A percentile compares a stretch with the other conserved stretches of the same genome.
phyloP scores from a whole-genome alignment of 2,888 invertebrate genomes.

The Dilophus febrilis region DNA sequence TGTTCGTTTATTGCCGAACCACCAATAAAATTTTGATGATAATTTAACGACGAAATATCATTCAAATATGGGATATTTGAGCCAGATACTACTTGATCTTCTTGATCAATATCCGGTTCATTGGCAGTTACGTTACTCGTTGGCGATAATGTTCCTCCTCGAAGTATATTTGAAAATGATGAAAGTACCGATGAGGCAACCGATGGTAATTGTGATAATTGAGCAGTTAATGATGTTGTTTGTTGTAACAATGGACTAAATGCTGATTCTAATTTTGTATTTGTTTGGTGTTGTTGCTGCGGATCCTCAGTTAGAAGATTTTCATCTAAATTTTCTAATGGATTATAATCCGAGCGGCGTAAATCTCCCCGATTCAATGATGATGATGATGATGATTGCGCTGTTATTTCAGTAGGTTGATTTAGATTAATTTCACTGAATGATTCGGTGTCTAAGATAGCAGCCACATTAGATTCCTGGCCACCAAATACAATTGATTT shows the following conservation, averaged over 20 bases:
- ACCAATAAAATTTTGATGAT: neutral
- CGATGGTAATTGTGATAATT: conserved; percentile 37
- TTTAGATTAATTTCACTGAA: conserved; percentile 35
- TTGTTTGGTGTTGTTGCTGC: conserved; percentile 13
- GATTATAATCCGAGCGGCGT: conserved; percentile 2
- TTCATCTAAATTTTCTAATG: conserved; percentile 7
- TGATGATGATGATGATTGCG: conserved; percentile 31
- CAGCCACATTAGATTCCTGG: no score
- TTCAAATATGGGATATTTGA: no score
- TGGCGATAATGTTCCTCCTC: conserved; percentile 15
- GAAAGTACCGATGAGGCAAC: conserved; percentile 46
- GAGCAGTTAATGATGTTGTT: conserved; percentile 24
- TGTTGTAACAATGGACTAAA: conserved; percentile 13
- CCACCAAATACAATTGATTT: conserved; percentile 2
- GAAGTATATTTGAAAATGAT: conserved; percentile 32
- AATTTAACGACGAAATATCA: no score
- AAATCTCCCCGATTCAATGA: conserved; percentile 21
- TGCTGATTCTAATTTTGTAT: conserved; percentile 1
- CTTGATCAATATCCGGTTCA: neutral
- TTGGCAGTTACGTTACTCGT: neutral
- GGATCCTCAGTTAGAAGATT: conserved; percentile 6
- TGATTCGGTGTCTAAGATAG: conserved; percentile 15
- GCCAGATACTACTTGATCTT: neutral
- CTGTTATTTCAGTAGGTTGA: conserved; percentile 15
- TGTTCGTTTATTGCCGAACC: neutral